Evolutionary conservation across 2,113 vertebrate genomes (phyloP).

Genomic region (Cynopterus brachyotis): DNA sequence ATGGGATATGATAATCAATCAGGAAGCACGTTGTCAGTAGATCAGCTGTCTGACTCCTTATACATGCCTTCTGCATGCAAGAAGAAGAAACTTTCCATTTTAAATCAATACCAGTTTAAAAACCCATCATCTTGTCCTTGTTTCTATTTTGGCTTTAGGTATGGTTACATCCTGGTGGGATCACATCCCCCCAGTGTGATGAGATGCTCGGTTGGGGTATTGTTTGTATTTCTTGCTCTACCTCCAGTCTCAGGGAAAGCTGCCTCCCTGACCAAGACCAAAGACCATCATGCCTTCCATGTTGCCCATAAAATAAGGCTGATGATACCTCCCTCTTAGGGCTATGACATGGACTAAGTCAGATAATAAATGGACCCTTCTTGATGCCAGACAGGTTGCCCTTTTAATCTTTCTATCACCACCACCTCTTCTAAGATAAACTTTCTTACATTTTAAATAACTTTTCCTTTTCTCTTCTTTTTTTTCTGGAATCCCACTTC

Average conservation of each 20-base stretch:
- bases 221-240: not conserved
- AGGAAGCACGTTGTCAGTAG: conserved; percentile 50
- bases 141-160: not conserved
- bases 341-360: not conserved
- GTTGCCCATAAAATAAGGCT: not conserved
- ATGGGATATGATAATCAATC: conserved; percentile 65
- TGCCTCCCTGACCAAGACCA: not conserved
- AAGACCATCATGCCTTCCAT: not conserved
- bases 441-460: not conserved
- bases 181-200: not conserved
- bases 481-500: not conserved
- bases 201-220: not conserved
- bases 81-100: conserved; percentile 49
- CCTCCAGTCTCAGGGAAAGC: not conserved
- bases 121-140: not conserved
- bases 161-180: not conserved
- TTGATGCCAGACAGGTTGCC: not conserved
- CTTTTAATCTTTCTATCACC: not conserved
- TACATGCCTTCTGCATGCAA: not conserved
- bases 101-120: conserved; percentile 4
- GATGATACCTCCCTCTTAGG: not conserved
- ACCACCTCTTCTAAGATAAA: not conserved
- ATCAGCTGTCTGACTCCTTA: conserved; percentile 66
- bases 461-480: not conserved
- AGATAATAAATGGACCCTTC: not conserved